Base-by-base conservation (phyloP, 2,888 invertebrate genomes). In the Trichacis sp. region DNA sequence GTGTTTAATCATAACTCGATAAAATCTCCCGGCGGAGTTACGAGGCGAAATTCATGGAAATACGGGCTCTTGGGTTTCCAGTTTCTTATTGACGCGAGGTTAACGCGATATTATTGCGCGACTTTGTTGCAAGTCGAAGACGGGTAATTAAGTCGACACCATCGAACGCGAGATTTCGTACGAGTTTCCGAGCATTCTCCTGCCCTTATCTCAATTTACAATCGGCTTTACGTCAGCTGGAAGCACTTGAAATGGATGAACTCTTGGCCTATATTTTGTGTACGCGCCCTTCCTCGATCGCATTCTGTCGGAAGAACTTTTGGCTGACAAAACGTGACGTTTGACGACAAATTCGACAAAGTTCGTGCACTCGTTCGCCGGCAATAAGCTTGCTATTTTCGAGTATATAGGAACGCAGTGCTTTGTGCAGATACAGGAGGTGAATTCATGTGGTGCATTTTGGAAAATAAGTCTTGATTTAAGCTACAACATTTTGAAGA, bases 171-270 rank as follows among this genome's bases (percentile, higher is more conserved):
- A 52, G 56, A 62, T 62, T 62, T 51, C 18, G 40, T 47, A 43
- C 47, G 53, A 63, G 71, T 73, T 74, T 73, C 71, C 63, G 62
- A 61, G 58, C 60, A 68, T 58, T 42, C 64, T 46, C 59, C 63
- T 48, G 56, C 67, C 72, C 75, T 78, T 80, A 78, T 80, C 75
- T 71, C 66, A 64, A 69, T 66, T 73, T 75, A 73, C 71, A 72
- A 80, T 81, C 77, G 74, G 76, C 75, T 77, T 76, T 76, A 75
- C 80, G 76, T 80, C 79, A 77, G 77, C 73, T 76, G 74, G 73
- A 77, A 73, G 74, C 76, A 77, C 81, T 79, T 74, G 74, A 80
- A 81, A 81, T 80, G 80, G 77, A 81, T 80, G 80, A 82, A 82
- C 81, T 82, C 77, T 81, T 82, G 82, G 76, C 81, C 82, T 74